These are phyloP conservation scores for Eueremaeus valkanovi DNA, from an alignment of 2,888 invertebrate species.

Conservation along the genomic window DNA sequence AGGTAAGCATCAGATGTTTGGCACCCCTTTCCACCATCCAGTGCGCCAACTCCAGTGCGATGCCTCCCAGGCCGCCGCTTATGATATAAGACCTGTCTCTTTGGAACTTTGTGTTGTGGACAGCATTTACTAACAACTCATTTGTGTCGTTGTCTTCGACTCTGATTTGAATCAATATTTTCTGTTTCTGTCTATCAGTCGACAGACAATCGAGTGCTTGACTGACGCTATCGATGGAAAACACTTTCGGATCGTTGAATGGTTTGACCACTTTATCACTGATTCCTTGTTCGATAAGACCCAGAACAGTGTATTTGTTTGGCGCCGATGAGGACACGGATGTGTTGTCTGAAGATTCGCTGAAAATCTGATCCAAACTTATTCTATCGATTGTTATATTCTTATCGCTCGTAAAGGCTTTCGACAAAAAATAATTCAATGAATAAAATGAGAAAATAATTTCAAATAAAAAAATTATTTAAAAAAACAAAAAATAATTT, in stretches of 20 bases:
- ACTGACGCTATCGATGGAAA: slow-evolving; percentile 63
- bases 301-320: neutral
- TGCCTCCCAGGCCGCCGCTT: slow-evolving; percentile 82
- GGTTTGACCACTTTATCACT: slow-evolving; percentile 8
- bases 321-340: too few relatives aligned
- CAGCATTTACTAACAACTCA: neutral
- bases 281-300: neutral
- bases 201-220: neutral
- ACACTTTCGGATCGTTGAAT: slow-evolving; percentile 61
- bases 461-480: neutral
- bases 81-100: slow-evolving; percentile 56
- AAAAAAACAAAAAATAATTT: too few relatives aligned
- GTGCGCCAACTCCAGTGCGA: slow-evolving; percentile 86
- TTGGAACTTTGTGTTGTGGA: slow-evolving; percentile 57
- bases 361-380: slow-evolving; percentile 60
- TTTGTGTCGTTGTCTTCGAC: neutral
- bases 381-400: slow-evolving; percentile 69
- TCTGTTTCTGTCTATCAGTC: neutral
- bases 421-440: slow-evolving; percentile 65
- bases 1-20: slow-evolving; percentile 74
- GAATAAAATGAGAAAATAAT: slow-evolving; percentile 63
- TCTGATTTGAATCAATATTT: neutral
- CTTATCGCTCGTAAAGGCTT: slow-evolving; percentile 83
- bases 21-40: slow-evolving; percentile 88
- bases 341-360: neutral